Conservation (phyloP, 2,888 invertebrate species). For the Tribolium freemani region DNA sequence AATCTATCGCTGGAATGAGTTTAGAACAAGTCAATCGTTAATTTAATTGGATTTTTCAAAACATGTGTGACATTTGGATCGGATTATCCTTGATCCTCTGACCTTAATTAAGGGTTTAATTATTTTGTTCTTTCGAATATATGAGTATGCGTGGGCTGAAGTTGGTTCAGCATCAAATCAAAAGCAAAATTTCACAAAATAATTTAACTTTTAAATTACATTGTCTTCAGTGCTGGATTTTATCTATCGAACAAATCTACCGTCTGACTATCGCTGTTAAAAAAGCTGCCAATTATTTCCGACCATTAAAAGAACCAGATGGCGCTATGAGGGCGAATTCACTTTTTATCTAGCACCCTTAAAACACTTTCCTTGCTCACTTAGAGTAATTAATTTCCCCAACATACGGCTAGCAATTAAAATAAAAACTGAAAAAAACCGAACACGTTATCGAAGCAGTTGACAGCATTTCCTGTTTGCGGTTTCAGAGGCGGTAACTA, state of each 20-base stretch:
- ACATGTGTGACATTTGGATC: not conserved
- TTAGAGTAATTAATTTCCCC: conserved; percentile 36
- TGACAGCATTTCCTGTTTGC: conserved; percentile 55
- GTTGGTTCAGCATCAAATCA: not conserved
- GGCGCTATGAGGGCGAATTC: conserved; percentile 33
- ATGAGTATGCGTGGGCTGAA: not conserved
- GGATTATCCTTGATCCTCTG: not conserved
- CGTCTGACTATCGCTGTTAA: conserved; percentile 6
- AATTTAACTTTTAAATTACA: conserved; percentile 9
- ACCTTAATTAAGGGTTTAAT: not conserved
- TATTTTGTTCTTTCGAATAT: not conserved
- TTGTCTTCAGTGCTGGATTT: not conserved
- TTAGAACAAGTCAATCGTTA: no score
- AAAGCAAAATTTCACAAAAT: not conserved
- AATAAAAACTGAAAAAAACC: conserved; percentile 37
- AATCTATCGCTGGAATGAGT: no score
- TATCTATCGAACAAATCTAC: conserved; percentile 7
- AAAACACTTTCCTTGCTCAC: conserved; percentile 34
- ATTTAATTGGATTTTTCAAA: not conserved
- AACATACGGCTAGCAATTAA: conserved; percentile 1
- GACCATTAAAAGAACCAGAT: conserved; percentile 21
- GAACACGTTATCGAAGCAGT: conserved; percentile 52
- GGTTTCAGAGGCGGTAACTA: conserved; percentile 50
- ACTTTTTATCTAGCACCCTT: conserved; percentile 17
- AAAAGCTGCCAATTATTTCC: conserved; percentile 26